Base-by-base conservation (phyloP, 1,140 invertebrate species). In the Leptopilina clavipes region DNA sequence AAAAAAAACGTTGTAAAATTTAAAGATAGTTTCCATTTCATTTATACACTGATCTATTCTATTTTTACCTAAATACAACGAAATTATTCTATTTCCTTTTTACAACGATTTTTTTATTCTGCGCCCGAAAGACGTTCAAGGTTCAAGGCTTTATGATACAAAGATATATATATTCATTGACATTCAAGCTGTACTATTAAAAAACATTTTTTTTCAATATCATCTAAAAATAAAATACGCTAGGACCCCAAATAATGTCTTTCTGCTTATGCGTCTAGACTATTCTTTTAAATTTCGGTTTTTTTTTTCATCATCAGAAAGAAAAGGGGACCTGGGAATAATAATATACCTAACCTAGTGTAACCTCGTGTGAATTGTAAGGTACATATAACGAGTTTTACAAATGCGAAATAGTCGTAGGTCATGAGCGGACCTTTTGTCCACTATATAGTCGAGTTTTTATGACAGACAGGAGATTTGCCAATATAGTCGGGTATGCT, bases 261-360 rank as follows among this genome's bases (percentile, higher is more conserved):
- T n/a, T n/a, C n/a, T n/a, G n/a, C 45, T 1, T 48, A 11, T 5
- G 12, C n/a, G 11, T 48, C 14, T n/a, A 14, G 45, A 14, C 45
- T 48, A 48, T 12, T 14, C 45, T 12, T 48, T 48, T 14, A 48
- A n/a, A 14, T 48, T 48, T n/a, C n/a, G n/a, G n/a, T n/a, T 48
- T n/a, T 48, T 31, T 31, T 31, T 31, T 5, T 5, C 5, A 1
- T 31, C 25, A 48, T n/a, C 12, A 14, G 12, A n/a, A 48, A 11
- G 12, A n/a, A 48, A 48, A 48, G 45, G 45, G 43, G 45, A 5
- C 45, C 45, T 48, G 12, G 45, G 45, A 5, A 31, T 31, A 31
- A 48, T 48, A 48, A 48, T 48, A n/a, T 12, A 48, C 45, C 45
- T 48, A 48, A 48, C 45, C 45, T 48, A 48, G 45, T 14, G 45